Percentiles rank a stretch among this genome's conserved stretches.
Conservation (phyloP, 1,140 invertebrate species). For the Listronotus oregonensis region DNA sequence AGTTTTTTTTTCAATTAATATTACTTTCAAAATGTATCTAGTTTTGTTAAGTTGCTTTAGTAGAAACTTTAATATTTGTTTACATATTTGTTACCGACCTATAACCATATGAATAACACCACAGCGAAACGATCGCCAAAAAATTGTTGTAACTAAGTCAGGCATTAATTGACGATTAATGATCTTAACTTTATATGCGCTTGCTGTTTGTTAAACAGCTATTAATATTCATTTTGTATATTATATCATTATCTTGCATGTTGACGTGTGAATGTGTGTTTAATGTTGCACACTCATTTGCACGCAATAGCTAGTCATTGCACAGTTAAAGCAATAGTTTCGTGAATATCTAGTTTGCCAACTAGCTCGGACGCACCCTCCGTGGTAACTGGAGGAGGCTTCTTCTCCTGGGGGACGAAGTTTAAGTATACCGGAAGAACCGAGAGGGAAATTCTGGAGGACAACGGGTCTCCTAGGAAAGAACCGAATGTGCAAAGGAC, state of each 20-base stretch:
- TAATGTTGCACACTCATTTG: constrained; percentile 11
- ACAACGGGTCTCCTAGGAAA: constrained; percentile 64
- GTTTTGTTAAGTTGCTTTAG: no score
- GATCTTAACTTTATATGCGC: no score
- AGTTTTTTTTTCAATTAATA: no score
- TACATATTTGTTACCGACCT: no score
- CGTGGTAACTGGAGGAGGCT: constrained; percentile 88
- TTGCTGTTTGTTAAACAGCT: no score
- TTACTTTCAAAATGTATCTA: no score
- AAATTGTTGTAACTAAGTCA: no score
- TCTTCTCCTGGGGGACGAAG: constrained; percentile 93
- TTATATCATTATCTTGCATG: neutral
- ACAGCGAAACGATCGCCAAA: no score
- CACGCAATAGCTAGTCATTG: constrained; percentile 14
- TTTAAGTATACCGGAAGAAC: constrained; percentile 90
- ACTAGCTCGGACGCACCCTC: constrained; percentile 84
- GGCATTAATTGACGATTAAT: no score
- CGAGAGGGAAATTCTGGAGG: constrained; percentile 84
- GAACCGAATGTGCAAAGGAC: constrained; percentile 65
- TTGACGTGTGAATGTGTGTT: constrained; percentile 1
- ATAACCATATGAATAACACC: no score
- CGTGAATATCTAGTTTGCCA: constrained; percentile 68
- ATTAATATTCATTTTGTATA: no score
- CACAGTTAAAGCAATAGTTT: constrained; percentile 29
- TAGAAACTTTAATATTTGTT: no score